Conservation (phyloP, 2,113 vertebrate genomes). For the Corynorhinus townsendii region DNA sequence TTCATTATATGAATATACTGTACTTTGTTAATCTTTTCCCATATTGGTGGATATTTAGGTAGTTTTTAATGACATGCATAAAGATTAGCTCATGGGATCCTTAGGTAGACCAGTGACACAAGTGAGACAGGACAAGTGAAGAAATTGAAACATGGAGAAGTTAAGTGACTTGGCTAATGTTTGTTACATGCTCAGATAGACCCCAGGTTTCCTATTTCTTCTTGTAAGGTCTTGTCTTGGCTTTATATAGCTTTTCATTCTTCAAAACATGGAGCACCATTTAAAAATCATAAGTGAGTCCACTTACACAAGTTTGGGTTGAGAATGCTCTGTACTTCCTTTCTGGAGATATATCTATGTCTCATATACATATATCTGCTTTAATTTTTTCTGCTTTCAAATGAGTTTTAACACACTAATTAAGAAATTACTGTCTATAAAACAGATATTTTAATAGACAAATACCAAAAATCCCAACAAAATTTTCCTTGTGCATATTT, state of each 20-base stretch:
- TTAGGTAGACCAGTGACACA: background rate
- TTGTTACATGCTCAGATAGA: background rate
- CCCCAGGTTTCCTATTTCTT: background rate
- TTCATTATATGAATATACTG: background rate
- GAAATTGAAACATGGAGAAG: background rate
- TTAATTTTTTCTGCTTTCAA: constrained; percentile 6
- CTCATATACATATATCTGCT: background rate
- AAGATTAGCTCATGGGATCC: background rate
- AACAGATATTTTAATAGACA: background rate
- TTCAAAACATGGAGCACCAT: background rate
- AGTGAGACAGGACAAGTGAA: background rate
- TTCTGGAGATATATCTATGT: background rate
- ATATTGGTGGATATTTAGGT: background rate
- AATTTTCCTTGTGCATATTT: background rate
- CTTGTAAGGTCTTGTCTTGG: background rate
- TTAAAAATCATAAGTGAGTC: background rate
- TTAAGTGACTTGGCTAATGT: background rate
- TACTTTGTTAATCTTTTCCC: background rate
- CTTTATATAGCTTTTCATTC: background rate
- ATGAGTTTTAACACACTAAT: constrained; percentile 8
- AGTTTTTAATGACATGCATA: background rate
- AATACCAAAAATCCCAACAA: background rate
- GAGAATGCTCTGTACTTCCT: background rate
- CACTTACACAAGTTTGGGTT: background rate
- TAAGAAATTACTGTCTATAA: background rate